Evolutionary conservation across 2,888 invertebrate genomes (phyloP), one percentile per base, ranked within the genome.

Genomic region (Brenthis daphne): DNA sequence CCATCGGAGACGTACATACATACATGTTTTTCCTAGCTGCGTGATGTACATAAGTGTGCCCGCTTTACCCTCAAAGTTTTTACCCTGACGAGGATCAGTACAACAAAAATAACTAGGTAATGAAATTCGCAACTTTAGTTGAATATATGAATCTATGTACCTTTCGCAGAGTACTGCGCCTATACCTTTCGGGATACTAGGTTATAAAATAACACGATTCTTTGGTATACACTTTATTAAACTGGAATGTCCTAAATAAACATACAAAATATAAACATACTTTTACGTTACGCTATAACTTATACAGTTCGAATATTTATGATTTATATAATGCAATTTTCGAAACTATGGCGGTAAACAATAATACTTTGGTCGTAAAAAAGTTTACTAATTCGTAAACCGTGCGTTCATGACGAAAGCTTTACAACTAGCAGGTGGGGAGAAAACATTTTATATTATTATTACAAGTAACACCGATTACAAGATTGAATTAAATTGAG

Each of bases 201-300:
- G 64, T 47, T 56, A 55, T 47, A 79, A 76, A 78, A 76, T 79
- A 74, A 84, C 65, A 76, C 77, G 70, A 73, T 71, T 74, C 75
- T 82, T 82, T 85, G 83, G 84, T 86, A 87, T 83, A 87, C 84
- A 86, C 81, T 87, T 86, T 88, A 84, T 87, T 88, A 68, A 71
- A 74, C 70, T 90, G 90, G 90, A 90, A 90, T 90, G 90, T 90
- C 85, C 73, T 85, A 86, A 85, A 81, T 83, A 85, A 80, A 80
- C 81, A 80, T 80, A 82, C 79, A 87, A 79, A 83, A 85, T 78
- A 82, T 77, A 81, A 81, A 83, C 73, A 82, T 84, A 80, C 37
- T 43, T 79, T 64, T 77, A 80, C 78, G 64, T 68, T 69, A 73
- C 79, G 78, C 77, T 80, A 78, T 80, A 81, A 80, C 77, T 80